Evolutionary conservation across 92 coral and sea anemone genomes (phyloP), one percentile per base, ranked within the genome.

Genomic region (Phenganax subtilis): DNA sequence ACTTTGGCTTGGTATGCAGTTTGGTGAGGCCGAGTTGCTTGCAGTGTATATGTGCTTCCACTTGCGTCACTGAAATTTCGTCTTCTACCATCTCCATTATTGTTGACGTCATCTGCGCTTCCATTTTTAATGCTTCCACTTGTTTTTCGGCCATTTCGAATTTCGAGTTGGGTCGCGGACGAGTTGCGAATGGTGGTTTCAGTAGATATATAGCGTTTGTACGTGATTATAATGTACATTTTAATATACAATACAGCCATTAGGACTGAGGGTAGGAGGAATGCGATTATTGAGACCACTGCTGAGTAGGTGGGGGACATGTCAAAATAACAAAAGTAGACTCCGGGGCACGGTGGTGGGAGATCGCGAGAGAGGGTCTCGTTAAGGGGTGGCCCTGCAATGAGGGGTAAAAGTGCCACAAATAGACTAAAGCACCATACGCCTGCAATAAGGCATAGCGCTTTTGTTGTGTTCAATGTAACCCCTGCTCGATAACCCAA

Each of bases 261-360:
- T 4, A 64, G 73, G 31, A 79, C 29, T 5, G 83, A 64, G 15
- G 83, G 83, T 10, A 79, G 58, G 30, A 79, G 17, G 30, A 79
- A 79, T 9, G 17, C 57, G 0, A 55, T 54, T 3, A 79, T 54
- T 31, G 59, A 17, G 7, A 79, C 6, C 27, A 52, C 62, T 3
- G 61, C 74, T 9, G 83, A 79, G n/a, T 79, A 77, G 71, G 27
- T 25, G 31, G 82, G 82, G 8, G 82, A 77, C 9, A 79, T 27
- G 12, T 79, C 74, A 29, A 79, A 63, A 47, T 47, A 47, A 52
- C 74, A 79, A 62, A 64, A 53, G 62, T 59, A 64, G 0, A 64
- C 55, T 47, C 31, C 55, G 28, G 83, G 44, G 69, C 83, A 79
- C n/a, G 20, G 29, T 51, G 58, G 44, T 0, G 83, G 83, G n/a